Percentiles rank a stretch among this genome's conserved stretches.
Conservation (phyloP, 2,113 vertebrate species). For the Petaurus breviceps region DNA sequence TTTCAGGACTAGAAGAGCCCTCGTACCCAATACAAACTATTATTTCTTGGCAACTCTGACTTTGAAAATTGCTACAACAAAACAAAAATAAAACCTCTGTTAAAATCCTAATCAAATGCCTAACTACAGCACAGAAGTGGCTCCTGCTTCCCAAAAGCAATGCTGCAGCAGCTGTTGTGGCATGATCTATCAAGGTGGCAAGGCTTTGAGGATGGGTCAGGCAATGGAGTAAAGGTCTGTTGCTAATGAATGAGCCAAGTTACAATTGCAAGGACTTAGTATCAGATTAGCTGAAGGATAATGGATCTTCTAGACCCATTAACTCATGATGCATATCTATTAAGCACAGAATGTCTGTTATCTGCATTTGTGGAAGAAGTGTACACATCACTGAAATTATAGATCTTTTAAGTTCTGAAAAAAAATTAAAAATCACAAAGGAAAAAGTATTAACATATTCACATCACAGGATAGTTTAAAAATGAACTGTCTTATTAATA, state of each 20-base stretch:
- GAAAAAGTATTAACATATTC: background rate
- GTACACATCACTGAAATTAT: background rate
- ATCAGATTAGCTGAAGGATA: background rate
- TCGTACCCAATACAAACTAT: too few species aligned
- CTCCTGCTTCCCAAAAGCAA: background rate
- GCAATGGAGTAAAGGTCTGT: background rate
- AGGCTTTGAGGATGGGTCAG: background rate
- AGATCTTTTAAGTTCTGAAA: background rate
- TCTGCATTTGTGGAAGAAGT: background rate
- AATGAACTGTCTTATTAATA: background rate
- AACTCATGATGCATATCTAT: background rate
- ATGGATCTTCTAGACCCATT: background rate
- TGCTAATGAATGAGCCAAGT: background rate
- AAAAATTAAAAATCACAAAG: background rate
- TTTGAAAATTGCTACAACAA: too few species aligned
- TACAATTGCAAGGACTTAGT: background rate
- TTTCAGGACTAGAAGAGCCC: background rate
- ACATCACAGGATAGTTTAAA: background rate
- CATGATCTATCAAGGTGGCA: too few species aligned
- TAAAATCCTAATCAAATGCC: too few species aligned
- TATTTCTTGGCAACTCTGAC: too few species aligned
- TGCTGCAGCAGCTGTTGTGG: too few species aligned
- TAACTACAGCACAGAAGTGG: too few species aligned
- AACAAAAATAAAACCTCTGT: too few species aligned
- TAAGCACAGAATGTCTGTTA: background rate